These are phyloP conservation scores for Smithornis capensis DNA, from an alignment of 2,113 vertebrate genomes.

Conservation along the genomic window DNA sequence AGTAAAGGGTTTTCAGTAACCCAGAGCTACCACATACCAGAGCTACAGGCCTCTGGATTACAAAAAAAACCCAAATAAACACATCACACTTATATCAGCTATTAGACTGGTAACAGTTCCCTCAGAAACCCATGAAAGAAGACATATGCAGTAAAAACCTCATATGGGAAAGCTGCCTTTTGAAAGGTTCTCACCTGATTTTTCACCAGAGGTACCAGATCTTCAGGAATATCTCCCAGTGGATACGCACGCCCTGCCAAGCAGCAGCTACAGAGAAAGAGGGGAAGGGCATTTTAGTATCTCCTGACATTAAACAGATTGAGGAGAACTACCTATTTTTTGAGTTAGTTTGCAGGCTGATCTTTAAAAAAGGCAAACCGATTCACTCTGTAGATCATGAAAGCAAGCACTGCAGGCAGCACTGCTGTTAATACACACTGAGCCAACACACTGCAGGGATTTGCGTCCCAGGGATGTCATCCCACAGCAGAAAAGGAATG, in stretches of 20 bases:
- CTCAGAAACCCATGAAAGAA: background rate
- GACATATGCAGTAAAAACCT: background rate
- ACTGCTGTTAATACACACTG: background rate
- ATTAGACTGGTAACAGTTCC: background rate
- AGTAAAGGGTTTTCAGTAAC: background rate
- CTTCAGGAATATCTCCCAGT: conserved; percentile 92
- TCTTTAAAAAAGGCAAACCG: background rate
- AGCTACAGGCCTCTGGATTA: background rate
- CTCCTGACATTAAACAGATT: background rate
- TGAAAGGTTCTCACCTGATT: conserved; percentile 83
- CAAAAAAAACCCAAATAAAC: too few relatives aligned
- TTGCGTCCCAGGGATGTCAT: rapidly evolving
- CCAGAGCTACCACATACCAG: background rate
- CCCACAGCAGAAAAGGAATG: background rate
- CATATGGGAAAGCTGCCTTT: background rate
- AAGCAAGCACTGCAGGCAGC: background rate
- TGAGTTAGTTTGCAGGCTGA: background rate
- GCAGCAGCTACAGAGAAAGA: conserved; percentile 77
- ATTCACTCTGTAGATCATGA: background rate
- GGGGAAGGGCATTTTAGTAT: background rate
- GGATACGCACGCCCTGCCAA: conserved; percentile 95
- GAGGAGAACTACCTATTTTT: background rate
- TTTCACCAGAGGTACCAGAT: conserved; percentile 93
- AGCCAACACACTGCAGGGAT: background rate
- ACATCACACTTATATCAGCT: background rate